Percentiles rank a stretch among this genome's conserved stretches.
Evolutionary conservation across 2,797 vertebrate genomes (phyloP).

Genomic region (Poecilia picta): DNA sequence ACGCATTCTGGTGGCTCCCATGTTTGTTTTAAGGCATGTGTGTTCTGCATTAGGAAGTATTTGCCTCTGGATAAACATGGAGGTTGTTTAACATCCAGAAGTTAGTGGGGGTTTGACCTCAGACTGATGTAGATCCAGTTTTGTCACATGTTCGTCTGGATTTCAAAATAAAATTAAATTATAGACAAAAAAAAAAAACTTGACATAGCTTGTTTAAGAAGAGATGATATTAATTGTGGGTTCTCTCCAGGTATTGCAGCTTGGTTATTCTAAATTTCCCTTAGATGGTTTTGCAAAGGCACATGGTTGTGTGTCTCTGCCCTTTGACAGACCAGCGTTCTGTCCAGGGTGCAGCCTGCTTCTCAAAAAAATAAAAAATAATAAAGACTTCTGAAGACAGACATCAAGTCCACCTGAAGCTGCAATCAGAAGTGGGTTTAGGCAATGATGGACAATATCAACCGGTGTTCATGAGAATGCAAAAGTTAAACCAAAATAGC

Average conservation of each 20-base stretch:
- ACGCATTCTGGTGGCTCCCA: not conserved
- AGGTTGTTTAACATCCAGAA: not conserved
- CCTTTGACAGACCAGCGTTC: not conserved
- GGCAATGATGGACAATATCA: not conserved
- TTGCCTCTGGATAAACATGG: not conserved
- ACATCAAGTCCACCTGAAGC: not conserved
- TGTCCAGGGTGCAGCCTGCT: not conserved
- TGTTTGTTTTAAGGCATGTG: conserved; percentile 17
- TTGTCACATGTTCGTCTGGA: not conserved
- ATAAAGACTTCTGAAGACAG: not conserved
- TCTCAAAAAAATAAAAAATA: not conserved
- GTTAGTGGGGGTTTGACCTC: not conserved
- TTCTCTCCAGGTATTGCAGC: not conserved
- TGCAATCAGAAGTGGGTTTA: not conserved
- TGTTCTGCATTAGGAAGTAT: not conserved
- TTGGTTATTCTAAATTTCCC: not conserved
- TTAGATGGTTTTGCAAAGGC: not conserved
- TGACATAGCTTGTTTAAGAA: not conserved
- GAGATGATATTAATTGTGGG: not conserved
- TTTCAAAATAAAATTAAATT: not conserved
- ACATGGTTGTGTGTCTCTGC: not conserved
- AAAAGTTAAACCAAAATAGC: not conserved
- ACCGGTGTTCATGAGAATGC: not conserved
- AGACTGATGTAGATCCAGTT: not conserved
- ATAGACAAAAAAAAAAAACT: not conserved